phyloP scores from a whole-genome alignment of 2,888 invertebrate species.

The Perithous albicinctus region DNA sequence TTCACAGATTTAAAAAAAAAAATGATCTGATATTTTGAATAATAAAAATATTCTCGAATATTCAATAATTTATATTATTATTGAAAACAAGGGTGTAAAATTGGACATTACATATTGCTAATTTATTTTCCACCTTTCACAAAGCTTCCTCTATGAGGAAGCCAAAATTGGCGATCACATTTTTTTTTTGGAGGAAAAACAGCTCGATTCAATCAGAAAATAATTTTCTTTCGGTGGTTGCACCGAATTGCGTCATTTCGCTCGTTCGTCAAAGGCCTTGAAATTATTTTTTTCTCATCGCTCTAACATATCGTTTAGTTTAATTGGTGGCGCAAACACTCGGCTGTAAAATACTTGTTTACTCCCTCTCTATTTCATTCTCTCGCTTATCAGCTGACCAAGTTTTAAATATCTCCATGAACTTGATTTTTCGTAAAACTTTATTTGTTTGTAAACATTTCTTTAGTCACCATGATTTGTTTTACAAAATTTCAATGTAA shows the following conservation, averaged over 20 bases:
- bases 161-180: no score
- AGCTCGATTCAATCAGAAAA: background rate
- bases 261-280: conserved; percentile 2
- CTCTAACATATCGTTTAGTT: conserved; percentile 18
- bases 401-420: background rate
- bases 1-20: no score
- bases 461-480: background rate
- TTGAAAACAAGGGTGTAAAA: no score
- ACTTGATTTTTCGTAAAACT: background rate
- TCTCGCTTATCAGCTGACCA: background rate
- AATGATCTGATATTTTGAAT: no score
- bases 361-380: background rate
- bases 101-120: no score
- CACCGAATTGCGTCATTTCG: background rate
- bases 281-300: conserved; percentile 6
- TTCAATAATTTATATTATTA: no score
- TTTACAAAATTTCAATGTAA: background rate
- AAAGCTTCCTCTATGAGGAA: no score
- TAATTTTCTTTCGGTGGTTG: background rate
- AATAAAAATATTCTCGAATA: no score
- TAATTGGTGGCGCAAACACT: conserved; percentile 3
- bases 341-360: background rate
- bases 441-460: no score
- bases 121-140: no score
- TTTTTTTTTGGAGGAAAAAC: no score